These are phyloP conservation scores for Seira sanloemensis DNA, from an alignment of 2,888 invertebrate species.

Conservation along the genomic window DNA sequence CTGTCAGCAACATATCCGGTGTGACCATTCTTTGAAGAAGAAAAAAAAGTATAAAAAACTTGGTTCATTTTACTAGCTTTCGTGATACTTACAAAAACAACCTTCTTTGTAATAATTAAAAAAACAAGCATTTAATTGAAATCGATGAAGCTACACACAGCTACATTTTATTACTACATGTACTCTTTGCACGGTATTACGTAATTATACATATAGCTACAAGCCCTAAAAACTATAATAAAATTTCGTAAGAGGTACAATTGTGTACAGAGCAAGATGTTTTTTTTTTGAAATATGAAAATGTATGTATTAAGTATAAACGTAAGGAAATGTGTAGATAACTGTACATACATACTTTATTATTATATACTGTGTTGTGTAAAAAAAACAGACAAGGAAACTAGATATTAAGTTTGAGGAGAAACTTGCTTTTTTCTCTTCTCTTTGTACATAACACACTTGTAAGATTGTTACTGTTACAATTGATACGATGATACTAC, in stretches of 20 bases:
- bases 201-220: not conserved
- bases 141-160: constrained; percentile 42
- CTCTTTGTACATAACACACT: not conserved
- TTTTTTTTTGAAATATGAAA: too few relatives aligned
- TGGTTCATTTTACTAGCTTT: constrained; percentile 62
- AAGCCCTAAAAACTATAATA: not conserved
- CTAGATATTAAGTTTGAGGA: not conserved
- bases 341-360: not conserved
- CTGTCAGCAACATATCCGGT: constrained; percentile 62
- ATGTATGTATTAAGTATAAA: too few relatives aligned
- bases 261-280: not conserved
- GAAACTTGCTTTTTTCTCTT: not conserved
- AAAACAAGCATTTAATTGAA: constrained; percentile 30
- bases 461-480: not conserved
- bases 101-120: constrained; percentile 45
- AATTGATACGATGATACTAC: not conserved
- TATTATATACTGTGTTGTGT: too few relatives aligned
- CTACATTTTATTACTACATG: constrained; percentile 34
- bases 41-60: constrained; percentile 37
- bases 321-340: not conserved
- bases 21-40: constrained; percentile 30
- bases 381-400: too few relatives aligned
- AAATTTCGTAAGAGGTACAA: not conserved
- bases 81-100: constrained; percentile 59
- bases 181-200: constrained; percentile 65